Evolutionary conservation across 2,888 invertebrate genomes (phyloP).

Genomic region (Ophion costatus): DNA sequence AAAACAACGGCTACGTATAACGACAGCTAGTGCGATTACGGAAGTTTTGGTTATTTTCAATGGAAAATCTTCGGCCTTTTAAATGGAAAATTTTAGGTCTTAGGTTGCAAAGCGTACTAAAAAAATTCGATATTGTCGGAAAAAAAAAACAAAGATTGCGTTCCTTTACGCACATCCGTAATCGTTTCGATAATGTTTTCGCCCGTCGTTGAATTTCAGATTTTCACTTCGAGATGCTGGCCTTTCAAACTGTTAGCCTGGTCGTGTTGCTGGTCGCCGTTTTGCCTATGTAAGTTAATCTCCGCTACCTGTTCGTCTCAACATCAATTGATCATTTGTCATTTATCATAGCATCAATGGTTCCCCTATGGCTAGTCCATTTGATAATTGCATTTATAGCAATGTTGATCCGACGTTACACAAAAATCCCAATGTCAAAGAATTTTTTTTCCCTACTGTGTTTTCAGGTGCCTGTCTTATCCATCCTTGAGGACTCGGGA

Average conservation of each 20-base stretch:
- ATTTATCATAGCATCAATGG: neutral
- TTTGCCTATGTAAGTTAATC: conserved; percentile 72
- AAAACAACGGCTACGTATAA: too few species aligned
- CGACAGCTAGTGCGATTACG: too few species aligned
- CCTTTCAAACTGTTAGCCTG: conserved; percentile 65
- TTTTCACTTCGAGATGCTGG: conserved; percentile 68
- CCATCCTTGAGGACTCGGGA: conserved; percentile 72
- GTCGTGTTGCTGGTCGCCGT: conserved; percentile 68
- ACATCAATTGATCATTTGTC: neutral
- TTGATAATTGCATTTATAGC: neutral
- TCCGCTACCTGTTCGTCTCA: neutral
- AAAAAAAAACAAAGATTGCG: too few species aligned
- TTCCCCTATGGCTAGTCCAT: too few species aligned
- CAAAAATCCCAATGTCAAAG: neutral
- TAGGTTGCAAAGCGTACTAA: too few species aligned
- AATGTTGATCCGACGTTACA: neutral
- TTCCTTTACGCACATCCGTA: too few species aligned
- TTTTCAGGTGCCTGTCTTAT: conserved; percentile 70
- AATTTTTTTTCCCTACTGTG: neutral
- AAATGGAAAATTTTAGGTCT: too few species aligned
- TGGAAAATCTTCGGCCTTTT: too few species aligned
- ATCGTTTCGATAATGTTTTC: neutral
- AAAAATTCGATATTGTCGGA: too few species aligned
- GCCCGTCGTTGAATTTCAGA: conserved; percentile 67
- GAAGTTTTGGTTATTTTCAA: too few species aligned